These are phyloP conservation scores for Drosophila kuntzei DNA, from an alignment of 2,888 invertebrate genomes.

Conservation along the genomic window DNA sequence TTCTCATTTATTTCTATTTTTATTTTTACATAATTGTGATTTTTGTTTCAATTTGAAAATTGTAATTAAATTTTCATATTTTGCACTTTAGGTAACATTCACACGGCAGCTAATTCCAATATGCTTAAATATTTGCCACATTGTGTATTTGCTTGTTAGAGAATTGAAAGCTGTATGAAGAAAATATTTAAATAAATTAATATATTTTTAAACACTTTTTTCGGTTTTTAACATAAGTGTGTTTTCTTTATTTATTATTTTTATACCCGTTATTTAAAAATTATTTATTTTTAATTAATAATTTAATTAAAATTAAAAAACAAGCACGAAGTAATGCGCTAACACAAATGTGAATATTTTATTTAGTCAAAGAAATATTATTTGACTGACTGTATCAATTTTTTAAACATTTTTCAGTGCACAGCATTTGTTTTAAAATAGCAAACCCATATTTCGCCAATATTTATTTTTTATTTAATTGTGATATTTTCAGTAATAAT, in stretches of 20 bases:
- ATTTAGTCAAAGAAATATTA: too few relatives aligned
- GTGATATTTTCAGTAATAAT: too few relatives aligned
- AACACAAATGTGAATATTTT: too few relatives aligned
- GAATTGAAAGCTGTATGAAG: slow-evolving; percentile 7
- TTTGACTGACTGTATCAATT: too few relatives aligned
- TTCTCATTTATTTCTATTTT: neutral
- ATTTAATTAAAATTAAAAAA: too few relatives aligned
- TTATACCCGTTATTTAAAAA: too few relatives aligned
- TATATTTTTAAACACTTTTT: neutral
- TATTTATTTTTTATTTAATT: too few relatives aligned
- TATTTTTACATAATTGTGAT: slow-evolving; percentile 42
- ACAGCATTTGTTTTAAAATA: too few relatives aligned
- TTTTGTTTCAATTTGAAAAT: slow-evolving; percentile 8
- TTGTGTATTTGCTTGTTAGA: slow-evolving; percentile 41
- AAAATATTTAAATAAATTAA: neutral
- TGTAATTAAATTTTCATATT: slow-evolving; percentile 8
- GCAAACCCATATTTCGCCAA: too few relatives aligned
- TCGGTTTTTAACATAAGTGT: neutral
- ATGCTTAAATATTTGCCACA: slow-evolving; percentile 59
- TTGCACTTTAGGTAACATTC: slow-evolving; percentile 67
- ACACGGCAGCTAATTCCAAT: slow-evolving; percentile 71
- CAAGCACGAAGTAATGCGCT: too few relatives aligned
- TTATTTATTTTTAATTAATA: too few relatives aligned
- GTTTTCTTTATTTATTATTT: neutral
- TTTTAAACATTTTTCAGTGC: too few relatives aligned